Percentiles rank a stretch among this genome's conserved stretches.
Evolutionary conservation across 2,888 invertebrate species (phyloP).

Genomic region (Muscina levida): DNA sequence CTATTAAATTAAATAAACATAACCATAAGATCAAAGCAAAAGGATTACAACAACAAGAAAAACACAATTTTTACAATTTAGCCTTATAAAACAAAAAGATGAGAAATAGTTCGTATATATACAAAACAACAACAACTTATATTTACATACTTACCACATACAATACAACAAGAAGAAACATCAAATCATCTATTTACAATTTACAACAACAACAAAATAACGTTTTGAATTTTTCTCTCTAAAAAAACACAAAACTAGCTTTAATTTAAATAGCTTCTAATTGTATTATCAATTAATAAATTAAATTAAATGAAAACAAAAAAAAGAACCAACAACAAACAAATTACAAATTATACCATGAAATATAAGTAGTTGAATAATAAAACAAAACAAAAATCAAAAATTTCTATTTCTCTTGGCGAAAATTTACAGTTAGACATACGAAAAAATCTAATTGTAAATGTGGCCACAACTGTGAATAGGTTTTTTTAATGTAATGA

Average conservation of each 20-base stretch:
- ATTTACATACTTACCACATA: slow-evolving; percentile 58
- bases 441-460: too few species aligned
- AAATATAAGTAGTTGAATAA: slow-evolving; percentile 55
- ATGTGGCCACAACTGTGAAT: too few species aligned
- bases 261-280: slow-evolving; percentile 50
- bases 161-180: slow-evolving; percentile 44
- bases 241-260: slow-evolving; percentile 42
- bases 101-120: slow-evolving; percentile 25
- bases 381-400: slow-evolving; percentile 31
- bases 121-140: slow-evolving; percentile 52
- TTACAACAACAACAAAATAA: slow-evolving; percentile 50
- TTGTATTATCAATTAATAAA: slow-evolving; percentile 50
- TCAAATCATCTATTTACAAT: slow-evolving; percentile 64
- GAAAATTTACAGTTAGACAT: too few species aligned
- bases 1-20: slow-evolving; percentile 42
- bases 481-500: too few species aligned
- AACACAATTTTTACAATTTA: slow-evolving; percentile 63
- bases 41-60: slow-evolving; percentile 18
- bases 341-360: slow-evolving; percentile 43
- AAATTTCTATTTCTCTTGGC: slow-evolving; percentile 26
- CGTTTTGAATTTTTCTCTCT: slow-evolving; percentile 44
- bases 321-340: slow-evolving; percentile 41
- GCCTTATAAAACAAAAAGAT: slow-evolving; percentile 47
- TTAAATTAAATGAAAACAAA: slow-evolving; percentile 38
- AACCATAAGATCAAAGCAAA: slow-evolving; percentile 47